A percentile compares a stretch with the other conserved stretches of the same genome.
These are phyloP conservation scores for Drosophila rhopaloa DNA, from an alignment of 1,140 invertebrate genomes.

Conservation along the genomic window DNA sequence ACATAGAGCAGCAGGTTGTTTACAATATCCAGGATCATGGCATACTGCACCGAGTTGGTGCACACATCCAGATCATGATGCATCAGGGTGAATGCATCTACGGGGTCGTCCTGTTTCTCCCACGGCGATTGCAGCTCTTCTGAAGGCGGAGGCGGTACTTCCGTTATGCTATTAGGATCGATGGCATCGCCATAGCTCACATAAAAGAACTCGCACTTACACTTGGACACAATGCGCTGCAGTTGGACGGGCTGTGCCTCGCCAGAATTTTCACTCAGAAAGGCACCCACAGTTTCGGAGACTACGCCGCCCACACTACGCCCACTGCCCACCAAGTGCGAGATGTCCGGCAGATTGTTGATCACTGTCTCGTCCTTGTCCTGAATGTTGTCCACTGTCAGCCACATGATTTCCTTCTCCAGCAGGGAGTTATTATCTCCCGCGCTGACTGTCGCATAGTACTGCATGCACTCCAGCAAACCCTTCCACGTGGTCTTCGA, in stretches of 20 bases:
- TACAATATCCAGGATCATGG: slow-evolving; percentile 98
- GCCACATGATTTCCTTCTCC: slow-evolving; percentile 97
- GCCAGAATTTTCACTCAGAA: slow-evolving; percentile 86
- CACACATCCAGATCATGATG: slow-evolving; percentile 99
- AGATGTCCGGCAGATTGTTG: slow-evolving; percentile 92
- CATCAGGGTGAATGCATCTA: slow-evolving; percentile 98
- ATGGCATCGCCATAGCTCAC: slow-evolving; percentile 95
- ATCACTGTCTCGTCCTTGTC: slow-evolving; percentile 93
- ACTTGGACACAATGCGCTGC: slow-evolving; percentile 98
- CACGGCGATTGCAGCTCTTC: slow-evolving; percentile 89
- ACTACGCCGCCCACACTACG: slow-evolving; percentile 98
- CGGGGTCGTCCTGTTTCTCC: slow-evolving; percentile 92
- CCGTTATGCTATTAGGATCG: slow-evolving; percentile 88
- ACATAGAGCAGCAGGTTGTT: slow-evolving; percentile 98
- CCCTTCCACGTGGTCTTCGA: slow-evolving; percentile 98
- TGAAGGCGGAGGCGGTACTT: slow-evolving; percentile 88
- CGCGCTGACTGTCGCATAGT: slow-evolving; percentile 97
- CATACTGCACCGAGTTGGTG: slow-evolving; percentile 98
- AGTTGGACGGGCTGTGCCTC: slow-evolving; percentile 87
- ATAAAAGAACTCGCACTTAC: slow-evolving; percentile 99
- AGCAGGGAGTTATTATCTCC: slow-evolving; percentile 90
- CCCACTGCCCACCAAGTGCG: slow-evolving; percentile 96
- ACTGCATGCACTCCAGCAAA: slow-evolving; percentile 98
- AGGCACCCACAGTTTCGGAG: slow-evolving; percentile 95
- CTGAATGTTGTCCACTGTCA: slow-evolving; percentile 96